These are phyloP conservation scores for Nematostella vectensis DNA, from an alignment of 92 coral and sea anemone species.

Conservation along the genomic window DNA sequence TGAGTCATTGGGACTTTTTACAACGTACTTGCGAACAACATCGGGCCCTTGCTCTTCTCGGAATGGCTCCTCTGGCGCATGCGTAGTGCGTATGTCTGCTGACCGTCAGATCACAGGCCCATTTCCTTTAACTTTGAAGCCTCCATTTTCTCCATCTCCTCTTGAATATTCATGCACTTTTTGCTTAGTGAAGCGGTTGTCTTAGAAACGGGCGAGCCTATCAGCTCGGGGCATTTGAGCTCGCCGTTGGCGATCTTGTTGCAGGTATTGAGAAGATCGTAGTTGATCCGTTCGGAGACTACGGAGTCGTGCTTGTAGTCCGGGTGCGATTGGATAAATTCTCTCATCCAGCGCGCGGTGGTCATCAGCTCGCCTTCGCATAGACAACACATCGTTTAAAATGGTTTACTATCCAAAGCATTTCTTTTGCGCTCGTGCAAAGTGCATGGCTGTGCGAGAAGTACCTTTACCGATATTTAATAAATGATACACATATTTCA, in stretches of 20 bases:
- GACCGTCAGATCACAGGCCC: conserved; percentile 6
- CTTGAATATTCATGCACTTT: conserved; percentile 61
- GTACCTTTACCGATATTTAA: too few relatives aligned
- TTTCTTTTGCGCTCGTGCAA: conserved; percentile 1
- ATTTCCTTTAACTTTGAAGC: conserved; percentile 16
- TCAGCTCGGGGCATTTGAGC: conserved; percentile 63
- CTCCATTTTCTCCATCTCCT: conserved; percentile 46
- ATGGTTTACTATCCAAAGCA: too few relatives aligned
- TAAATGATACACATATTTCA: too few relatives aligned
- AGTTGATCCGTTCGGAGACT: conserved; percentile 69
- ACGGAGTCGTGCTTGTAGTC: conserved; percentile 90
- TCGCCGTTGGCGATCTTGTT: conserved; percentile 70
- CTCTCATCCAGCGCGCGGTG: conserved; percentile 96
- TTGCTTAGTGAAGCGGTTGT: conserved; percentile 56
- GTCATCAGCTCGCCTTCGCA: conserved; percentile 84
- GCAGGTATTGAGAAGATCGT: conserved; percentile 76
- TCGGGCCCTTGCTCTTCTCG: too few relatives aligned
- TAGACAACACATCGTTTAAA: too few relatives aligned
- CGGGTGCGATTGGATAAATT: conserved; percentile 63
- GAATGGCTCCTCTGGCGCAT: too few relatives aligned
- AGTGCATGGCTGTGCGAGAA: too few relatives aligned
- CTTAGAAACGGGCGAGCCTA: conserved; percentile 71
- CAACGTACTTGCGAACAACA: too few relatives aligned
- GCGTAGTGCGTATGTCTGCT: background rate
- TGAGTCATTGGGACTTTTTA: too few relatives aligned